Conservation (phyloP, 2,113 vertebrate genomes). For the Seriola aureovittata region DNA sequence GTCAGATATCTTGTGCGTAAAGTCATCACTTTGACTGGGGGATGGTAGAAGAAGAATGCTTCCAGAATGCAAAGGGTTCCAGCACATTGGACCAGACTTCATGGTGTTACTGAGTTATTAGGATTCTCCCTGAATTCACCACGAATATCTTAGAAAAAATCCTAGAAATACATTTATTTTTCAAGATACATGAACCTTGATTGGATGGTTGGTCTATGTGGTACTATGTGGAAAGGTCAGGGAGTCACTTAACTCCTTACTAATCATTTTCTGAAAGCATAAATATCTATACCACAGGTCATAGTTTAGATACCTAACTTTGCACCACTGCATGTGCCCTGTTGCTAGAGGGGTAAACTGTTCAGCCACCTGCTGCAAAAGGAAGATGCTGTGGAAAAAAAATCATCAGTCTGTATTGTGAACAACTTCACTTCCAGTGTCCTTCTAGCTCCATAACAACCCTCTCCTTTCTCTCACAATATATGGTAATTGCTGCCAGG, state of each 20-base stretch:
- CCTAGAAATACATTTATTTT: not conserved
- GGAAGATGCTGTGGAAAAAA: not conserved
- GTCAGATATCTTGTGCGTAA: too few relatives aligned
- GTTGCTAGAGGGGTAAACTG: not conserved
- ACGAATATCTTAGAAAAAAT: not conserved
- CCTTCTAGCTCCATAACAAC: not conserved
- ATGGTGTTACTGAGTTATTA: not conserved
- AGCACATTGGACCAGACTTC: too few relatives aligned
- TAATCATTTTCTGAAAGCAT: not conserved
- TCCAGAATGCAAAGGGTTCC: not conserved
- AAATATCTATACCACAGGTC: not conserved
- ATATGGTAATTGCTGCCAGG: conserved; percentile 64
- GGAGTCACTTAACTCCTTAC: not conserved
- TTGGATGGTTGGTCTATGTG: not conserved
- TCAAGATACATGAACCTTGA: not conserved
- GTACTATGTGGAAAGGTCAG: not conserved
- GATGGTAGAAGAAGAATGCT: not conserved
- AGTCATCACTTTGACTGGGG: not conserved
- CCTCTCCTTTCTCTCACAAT: conserved; percentile 49
- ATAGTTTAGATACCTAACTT: not conserved
- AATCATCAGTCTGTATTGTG: not conserved
- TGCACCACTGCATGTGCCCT: not conserved
- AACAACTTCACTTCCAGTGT: not conserved
- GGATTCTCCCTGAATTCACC: not conserved
- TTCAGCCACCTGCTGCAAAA: not conserved